Evolutionary conservation across 2,888 invertebrate genomes (phyloP).

Genomic region (Monopis laevigella): DNA sequence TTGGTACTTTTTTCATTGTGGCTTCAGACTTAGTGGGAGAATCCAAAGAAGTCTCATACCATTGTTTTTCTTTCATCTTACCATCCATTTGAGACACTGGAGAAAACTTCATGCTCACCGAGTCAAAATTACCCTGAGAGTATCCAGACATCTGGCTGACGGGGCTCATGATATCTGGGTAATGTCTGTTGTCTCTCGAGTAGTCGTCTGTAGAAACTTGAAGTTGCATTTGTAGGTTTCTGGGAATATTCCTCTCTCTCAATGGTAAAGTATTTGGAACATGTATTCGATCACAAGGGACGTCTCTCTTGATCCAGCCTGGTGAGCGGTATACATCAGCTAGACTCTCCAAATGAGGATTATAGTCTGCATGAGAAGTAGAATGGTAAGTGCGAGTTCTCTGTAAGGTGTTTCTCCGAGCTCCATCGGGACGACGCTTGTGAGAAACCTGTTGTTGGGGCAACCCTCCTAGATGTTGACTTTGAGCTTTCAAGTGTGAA

Average conservation of each 20-base stretch:
- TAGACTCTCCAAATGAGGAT: conserved; percentile 51
- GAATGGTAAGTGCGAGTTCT: conserved; percentile 61
- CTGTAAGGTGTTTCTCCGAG: conserved; percentile 50
- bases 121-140: conserved; percentile 47
- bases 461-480: conserved; percentile 47
- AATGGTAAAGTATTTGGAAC: conserved; percentile 49
- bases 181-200: conserved; percentile 38
- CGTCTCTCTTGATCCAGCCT: conserved; percentile 36
- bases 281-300: conserved; percentile 31
- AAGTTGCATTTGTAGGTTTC: conserved; percentile 43
- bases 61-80: conserved; percentile 69
- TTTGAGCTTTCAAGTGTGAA: conserved; percentile 57
- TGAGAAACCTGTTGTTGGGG: conserved; percentile 44
- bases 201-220: conserved; percentile 58
- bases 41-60: conserved; percentile 76
- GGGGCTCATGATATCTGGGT: conserved; percentile 47
- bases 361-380: conserved; percentile 60
- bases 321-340: conserved; percentile 38
- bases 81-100: conserved; percentile 48
- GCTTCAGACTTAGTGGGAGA: conserved; percentile 53
- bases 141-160: conserved; percentile 53
- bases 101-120: conserved; percentile 51
- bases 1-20: conserved; percentile 49
- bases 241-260: conserved; percentile 43
- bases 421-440: conserved; percentile 43